Conservation (phyloP, 23 tunicate species). For the Halocynthia aurantium region DNA sequence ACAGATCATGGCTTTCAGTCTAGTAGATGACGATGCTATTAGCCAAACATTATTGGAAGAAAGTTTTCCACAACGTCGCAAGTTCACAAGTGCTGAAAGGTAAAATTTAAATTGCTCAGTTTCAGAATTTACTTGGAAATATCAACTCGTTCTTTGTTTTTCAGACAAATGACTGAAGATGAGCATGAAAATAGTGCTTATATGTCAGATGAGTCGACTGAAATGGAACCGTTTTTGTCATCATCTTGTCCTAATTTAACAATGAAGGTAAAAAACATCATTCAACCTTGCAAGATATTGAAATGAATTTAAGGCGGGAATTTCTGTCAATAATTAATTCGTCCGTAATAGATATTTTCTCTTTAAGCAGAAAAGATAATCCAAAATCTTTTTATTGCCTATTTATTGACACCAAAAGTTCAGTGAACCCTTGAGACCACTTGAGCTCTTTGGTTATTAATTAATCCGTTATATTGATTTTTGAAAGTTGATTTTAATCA, state of each 20-base stretch:
- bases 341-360: background rate
- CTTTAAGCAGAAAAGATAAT: background rate
- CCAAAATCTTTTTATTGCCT: background rate
- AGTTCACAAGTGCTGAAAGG: no score
- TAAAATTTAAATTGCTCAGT: no score
- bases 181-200: background rate
- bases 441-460: background rate
- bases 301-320: background rate
- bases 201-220: background rate
- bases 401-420: background rate
- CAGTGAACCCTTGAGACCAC: background rate
- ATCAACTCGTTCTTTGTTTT: no score
- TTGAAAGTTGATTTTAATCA: no score
- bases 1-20: slow-evolving; percentile 2
- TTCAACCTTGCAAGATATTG: background rate
- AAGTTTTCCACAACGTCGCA: background rate
- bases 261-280: background rate
- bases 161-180: background rate
- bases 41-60: background rate
- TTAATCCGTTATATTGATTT: no score
- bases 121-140: no score
- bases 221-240: slow-evolving; percentile 4
- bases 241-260: slow-evolving; percentile 5
- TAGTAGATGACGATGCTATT: background rate
- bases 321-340: background rate